Evolutionary conservation across 2,888 invertebrate species (phyloP).

Genomic region (Harpalus rubripes): DNA sequence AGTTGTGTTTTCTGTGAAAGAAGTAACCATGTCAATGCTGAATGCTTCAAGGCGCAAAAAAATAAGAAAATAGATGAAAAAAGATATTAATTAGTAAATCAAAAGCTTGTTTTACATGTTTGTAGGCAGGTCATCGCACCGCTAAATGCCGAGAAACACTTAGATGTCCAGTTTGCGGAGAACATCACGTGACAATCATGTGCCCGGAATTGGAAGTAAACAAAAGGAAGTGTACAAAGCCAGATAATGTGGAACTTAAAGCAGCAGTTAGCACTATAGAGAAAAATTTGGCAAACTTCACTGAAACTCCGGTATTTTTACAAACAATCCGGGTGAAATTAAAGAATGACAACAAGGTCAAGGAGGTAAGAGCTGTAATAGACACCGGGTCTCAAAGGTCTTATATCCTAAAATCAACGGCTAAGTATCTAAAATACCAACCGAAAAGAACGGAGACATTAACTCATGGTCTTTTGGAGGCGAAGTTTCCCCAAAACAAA

Average conservation of each 20-base stretch:
- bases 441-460: no score
- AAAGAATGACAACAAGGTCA: background rate
- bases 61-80: constrained; percentile 67
- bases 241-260: constrained; percentile 43
- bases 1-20: no score
- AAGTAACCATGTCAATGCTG: constrained; percentile 68
- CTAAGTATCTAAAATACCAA: no score
- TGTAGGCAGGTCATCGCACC: constrained; percentile 69
- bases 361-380: background rate
- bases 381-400: no score
- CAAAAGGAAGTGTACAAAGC: constrained; percentile 56
- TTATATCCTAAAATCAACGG: constrained; percentile 17
- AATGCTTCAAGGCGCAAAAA: constrained; percentile 69
- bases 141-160: constrained; percentile 68
- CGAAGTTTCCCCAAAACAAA: no score
- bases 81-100: constrained; percentile 62
- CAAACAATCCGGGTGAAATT: constrained; percentile 43
- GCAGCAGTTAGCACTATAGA: background rate
- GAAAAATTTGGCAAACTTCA: no score
- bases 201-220: no score
- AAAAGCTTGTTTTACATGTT: constrained; percentile 71
- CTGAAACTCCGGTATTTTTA: no score
- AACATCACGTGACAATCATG: no score
- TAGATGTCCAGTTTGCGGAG: constrained; percentile 70
- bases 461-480: no score